Conservation (phyloP, 2,888 invertebrate genomes). For the Blastobasis adustella region DNA sequence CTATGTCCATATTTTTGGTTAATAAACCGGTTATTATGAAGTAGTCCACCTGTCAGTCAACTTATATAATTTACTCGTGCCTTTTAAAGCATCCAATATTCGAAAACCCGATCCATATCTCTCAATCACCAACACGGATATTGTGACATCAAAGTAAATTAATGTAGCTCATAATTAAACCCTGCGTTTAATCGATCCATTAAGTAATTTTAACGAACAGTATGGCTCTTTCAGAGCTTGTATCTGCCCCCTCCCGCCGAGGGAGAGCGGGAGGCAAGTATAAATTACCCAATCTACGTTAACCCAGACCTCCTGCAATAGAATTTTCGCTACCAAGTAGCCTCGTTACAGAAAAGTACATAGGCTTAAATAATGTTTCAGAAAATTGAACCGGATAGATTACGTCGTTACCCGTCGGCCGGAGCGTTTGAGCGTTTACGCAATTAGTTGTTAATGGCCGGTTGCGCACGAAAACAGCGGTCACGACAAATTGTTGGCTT, state of each 20-base stretch:
- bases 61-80: no score
- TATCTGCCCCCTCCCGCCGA: slow-evolving; percentile 35
- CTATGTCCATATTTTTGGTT: no score
- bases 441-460: no score
- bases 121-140: no score
- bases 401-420: slow-evolving; percentile 2
- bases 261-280: slow-evolving; percentile 57
- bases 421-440: no score
- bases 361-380: slow-evolving; percentile 54
- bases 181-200: slow-evolving; percentile 58
- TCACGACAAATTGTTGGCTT: slow-evolving; percentile 22
- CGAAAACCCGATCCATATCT: no score
- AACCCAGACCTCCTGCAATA: slow-evolving; percentile 65
- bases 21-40: no score
- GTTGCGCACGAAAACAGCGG: no score
- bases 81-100: no score
- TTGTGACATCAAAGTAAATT: slow-evolving; percentile 26
- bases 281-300: slow-evolving; percentile 72
- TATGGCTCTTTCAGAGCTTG: slow-evolving; percentile 51
- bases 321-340: slow-evolving; percentile 58
- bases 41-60: no score
- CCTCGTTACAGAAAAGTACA: slow-evolving; percentile 59
- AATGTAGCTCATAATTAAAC: slow-evolving; percentile 50
- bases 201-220: slow-evolving; percentile 65
- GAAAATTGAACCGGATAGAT: slow-evolving; percentile 38